A percentile compares a stretch with the other conserved stretches of the same genome.
These are phyloP conservation scores for Atractosteus spatula DNA, from an alignment of 2,113 vertebrate species.

Conservation along the genomic window DNA sequence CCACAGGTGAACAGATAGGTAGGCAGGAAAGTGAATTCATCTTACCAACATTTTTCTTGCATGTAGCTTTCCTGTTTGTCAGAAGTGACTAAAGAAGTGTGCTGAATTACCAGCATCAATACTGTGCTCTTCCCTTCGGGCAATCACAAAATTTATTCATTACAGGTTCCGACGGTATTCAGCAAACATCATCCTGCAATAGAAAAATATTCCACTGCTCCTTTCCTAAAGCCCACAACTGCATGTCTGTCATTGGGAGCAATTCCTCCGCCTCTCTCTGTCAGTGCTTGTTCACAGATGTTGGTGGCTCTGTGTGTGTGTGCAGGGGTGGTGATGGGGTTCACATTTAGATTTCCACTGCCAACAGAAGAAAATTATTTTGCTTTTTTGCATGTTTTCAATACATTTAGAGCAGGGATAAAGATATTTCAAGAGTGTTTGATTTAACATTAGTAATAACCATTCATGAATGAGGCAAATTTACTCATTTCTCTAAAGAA, in stretches of 20 bases:
- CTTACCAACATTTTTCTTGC: neutral
- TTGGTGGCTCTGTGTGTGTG: neutral
- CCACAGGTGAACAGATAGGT: constrained; percentile 17
- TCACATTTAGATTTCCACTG: no score
- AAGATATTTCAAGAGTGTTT: no score
- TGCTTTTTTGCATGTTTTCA: no score
- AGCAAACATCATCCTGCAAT: neutral
- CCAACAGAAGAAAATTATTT: no score
- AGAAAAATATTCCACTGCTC: neutral
- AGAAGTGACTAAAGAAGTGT: neutral
- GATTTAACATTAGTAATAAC: no score
- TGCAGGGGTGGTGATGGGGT: neutral
- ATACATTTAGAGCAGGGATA: no score
- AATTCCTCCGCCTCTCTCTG: neutral
- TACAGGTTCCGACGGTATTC: neutral
- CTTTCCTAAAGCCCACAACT: neutral
- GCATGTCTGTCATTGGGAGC: constrained; percentile 8
- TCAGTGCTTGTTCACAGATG: constrained; percentile 17
- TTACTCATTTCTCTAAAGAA: no score
- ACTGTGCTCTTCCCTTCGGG: no score
- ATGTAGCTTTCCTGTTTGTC: neutral
- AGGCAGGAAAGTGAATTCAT: constrained; percentile 9
- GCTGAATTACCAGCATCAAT: neutral
- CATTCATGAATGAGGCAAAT: no score
- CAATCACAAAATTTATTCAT: no score